These are phyloP conservation scores for Malachius bipustulatus DNA, from an alignment of 2,888 invertebrate species.

Conservation along the genomic window DNA sequence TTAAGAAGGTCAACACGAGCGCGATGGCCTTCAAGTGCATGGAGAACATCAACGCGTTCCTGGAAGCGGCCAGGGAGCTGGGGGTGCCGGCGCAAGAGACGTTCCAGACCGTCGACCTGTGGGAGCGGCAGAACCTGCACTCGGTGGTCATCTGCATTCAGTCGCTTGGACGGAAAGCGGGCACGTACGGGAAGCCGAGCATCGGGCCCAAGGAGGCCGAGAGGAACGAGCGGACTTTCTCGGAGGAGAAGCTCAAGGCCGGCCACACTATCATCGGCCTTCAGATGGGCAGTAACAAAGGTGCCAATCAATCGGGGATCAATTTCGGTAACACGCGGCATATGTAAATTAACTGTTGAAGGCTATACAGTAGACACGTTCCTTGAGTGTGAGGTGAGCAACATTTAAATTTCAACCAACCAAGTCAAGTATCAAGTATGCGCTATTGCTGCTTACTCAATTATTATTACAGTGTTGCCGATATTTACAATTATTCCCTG, in stretches of 20 bases:
- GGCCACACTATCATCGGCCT: constrained; percentile 88
- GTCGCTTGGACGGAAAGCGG: constrained; percentile 87
- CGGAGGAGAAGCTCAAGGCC: constrained; percentile 86
- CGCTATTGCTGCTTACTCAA: too few species aligned
- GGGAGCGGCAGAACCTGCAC: constrained; percentile 92
- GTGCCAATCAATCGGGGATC: constrained; percentile 91
- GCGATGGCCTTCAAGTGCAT: constrained; percentile 95
- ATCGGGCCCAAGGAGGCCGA: constrained; percentile 96
- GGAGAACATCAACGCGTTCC: constrained; percentile 95
- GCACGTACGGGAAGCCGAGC: constrained; percentile 70
- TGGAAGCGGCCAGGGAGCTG: constrained; percentile 68
- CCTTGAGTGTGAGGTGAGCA: too few species aligned
- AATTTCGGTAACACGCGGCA: constrained; percentile 96
- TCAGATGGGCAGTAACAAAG: constrained; percentile 96
- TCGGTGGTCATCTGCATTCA: constrained; percentile 92
- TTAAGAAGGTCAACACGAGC: constrained; percentile 81
- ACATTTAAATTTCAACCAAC: too few species aligned
- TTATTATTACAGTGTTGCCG: too few species aligned
- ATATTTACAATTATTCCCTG: too few species aligned
- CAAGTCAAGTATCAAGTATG: too few species aligned
- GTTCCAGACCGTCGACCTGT: constrained; percentile 95
- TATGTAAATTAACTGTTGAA: constrained; percentile 79
- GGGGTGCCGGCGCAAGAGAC: constrained; percentile 91
- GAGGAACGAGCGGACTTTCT: constrained; percentile 87
- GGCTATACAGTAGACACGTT: too few species aligned